A percentile compares a stretch with the other conserved stretches of the same genome.
These are phyloP conservation scores for Koerneria pararmatus DNA, from an alignment of 2,888 invertebrate genomes.

Conservation along the genomic window DNA sequence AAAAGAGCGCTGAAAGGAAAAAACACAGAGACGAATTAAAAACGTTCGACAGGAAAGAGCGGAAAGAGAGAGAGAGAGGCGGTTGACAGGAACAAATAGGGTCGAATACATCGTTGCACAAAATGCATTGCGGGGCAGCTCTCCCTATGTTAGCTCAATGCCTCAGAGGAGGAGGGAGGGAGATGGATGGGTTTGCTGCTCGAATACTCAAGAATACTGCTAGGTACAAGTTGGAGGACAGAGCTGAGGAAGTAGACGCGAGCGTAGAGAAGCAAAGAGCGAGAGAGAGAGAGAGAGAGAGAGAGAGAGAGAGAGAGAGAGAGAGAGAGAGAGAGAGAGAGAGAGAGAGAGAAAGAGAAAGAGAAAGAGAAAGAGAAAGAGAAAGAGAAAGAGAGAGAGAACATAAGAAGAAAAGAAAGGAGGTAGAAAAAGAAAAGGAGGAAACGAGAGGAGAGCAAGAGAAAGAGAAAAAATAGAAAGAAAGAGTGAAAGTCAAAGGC, in stretches of 20 bases:
- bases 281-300: conserved; percentile 1
- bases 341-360: conserved; percentile 10
- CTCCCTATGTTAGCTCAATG: conserved; percentile 20
- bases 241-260: conserved; percentile 7
- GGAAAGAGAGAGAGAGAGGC: conserved; percentile 9
- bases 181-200: conserved; percentile 12
- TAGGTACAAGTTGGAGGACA: background rate
- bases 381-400: conserved; percentile 16
- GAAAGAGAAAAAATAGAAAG: background rate
- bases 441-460: background rate
- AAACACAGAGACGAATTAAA: conserved; percentile 18
- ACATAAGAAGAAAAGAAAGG: background rate
- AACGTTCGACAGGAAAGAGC: conserved; percentile 5
- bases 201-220: background rate
- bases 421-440: background rate
- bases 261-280: conserved; percentile 8
- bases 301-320: conserved; percentile 15
- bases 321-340: conserved; percentile 15
- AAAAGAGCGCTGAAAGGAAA: conserved; percentile 12
- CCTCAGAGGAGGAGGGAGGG: conserved; percentile 17
- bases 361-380: background rate
- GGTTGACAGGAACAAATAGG: conserved; percentile 16
- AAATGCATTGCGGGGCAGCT: conserved; percentile 20
- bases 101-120: conserved; percentile 19
- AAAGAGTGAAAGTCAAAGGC: background rate